Evolutionary conservation across 2,888 invertebrate genomes (phyloP).

Genomic region (Holacanthella duospinosa): DNA sequence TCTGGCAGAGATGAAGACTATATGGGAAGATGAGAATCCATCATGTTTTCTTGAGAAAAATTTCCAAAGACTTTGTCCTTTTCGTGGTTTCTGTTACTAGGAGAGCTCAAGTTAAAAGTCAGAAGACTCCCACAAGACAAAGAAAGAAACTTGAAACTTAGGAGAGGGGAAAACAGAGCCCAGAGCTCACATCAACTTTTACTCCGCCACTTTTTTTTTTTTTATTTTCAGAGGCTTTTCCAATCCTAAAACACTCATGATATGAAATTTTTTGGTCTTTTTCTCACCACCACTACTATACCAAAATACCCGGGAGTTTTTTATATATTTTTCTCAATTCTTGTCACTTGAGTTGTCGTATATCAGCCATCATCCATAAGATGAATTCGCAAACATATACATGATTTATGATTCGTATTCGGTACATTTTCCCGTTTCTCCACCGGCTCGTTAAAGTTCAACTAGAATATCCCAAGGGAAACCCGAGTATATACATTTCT

Average conservation of each 20-base stretch:
- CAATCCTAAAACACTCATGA: background rate
- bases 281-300: background rate
- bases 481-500: no score
- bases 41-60: background rate
- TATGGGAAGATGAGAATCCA: constrained; percentile 2
- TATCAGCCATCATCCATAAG: no score
- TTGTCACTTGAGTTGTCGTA: no score
- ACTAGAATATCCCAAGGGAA: no score
- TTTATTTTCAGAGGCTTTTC: background rate
- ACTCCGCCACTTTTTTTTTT: background rate
- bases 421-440: no score
- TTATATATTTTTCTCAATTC: no score
- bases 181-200: constrained; percentile 2
- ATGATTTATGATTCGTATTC: no score
- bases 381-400: no score
- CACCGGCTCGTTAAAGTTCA: no score
- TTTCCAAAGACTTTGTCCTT: background rate
- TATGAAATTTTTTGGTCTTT: background rate
- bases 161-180: background rate
- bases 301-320: no score
- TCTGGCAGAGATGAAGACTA: background rate
- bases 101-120: background rate
- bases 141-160: constrained; percentile 1
- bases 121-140: background rate
- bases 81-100: background rate